Conservation (phyloP, 2,113 vertebrate species). For the zebrafish (Danio rerio) region DNA sequence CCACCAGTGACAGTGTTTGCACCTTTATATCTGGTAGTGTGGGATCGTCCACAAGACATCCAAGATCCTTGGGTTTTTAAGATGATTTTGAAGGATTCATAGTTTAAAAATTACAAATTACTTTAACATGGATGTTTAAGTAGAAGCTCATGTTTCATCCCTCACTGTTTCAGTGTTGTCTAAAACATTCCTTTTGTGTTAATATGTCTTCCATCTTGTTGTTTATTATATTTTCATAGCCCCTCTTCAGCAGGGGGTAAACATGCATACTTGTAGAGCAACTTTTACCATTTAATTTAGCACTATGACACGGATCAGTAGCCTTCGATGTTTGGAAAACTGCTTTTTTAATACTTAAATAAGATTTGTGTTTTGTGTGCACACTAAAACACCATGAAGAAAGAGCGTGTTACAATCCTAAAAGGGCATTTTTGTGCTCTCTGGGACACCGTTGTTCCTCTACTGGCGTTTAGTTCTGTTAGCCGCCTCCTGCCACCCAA, state of each 20-base stretch:
- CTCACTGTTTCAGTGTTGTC: not conserved
- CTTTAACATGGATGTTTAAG: not conserved
- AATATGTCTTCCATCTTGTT: not conserved
- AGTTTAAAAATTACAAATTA: too few relatives aligned
- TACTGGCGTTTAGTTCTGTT: conserved; percentile 72
- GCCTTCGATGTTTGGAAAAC: not conserved
- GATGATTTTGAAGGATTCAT: conserved; percentile 16
- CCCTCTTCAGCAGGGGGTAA: not conserved
- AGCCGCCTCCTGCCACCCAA: conserved; percentile 74
- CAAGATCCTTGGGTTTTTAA: not conserved
- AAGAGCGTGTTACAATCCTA: conserved; percentile 43
- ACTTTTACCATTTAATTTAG: not conserved
- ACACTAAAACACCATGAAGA: not conserved
- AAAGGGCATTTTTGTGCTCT: conserved; percentile 66
- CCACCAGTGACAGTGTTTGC: too few relatives aligned
- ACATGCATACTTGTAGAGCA: not conserved
- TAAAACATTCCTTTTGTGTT: conserved; percentile 8
- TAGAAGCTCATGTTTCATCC: not conserved
- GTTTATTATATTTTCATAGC: conserved; percentile 15
- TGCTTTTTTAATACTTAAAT: conserved; percentile 33
- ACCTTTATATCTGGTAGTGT: too few relatives aligned
- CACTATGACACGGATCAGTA: not conserved
- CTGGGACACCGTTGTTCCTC: conserved; percentile 67
- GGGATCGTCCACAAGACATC: not conserved
- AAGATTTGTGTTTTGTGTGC: conserved; percentile 4